Conservation (phyloP, 2,888 invertebrate genomes). For the Calliphora vomitoria region DNA sequence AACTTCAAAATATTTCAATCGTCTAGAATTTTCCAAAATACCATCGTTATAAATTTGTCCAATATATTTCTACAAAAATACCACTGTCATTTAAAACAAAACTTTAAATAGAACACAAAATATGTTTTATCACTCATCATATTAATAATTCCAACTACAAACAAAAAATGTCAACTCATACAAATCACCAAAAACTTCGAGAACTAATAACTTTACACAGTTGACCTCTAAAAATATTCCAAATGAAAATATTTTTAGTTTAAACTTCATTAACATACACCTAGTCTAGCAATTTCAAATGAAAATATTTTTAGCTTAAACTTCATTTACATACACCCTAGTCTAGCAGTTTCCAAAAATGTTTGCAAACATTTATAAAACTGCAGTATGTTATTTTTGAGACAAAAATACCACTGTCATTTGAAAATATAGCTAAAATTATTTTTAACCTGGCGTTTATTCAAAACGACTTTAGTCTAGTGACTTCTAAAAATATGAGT, state of each 20-base stretch:
- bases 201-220: neutral
- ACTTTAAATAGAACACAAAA: no score
- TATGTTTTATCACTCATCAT: no score
- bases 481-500: neutral
- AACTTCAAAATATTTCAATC: no score
- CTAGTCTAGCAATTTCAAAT: slow-evolving; percentile 25
- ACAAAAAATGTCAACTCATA: neutral
- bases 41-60: no score
- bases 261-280: no score
- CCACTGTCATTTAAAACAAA: no score
- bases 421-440: slow-evolving; percentile 33
- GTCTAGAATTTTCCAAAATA: no score
- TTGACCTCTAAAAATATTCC: no score
- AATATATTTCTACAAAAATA: no score
- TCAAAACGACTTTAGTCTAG: slow-evolving; percentile 18
- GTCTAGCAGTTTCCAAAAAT: slow-evolving; percentile 19
- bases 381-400: slow-evolving; percentile 16
- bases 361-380: slow-evolving; percentile 22
- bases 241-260: slow-evolving; percentile 10
- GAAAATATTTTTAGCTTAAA: slow-evolving; percentile 2
- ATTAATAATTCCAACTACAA: no score
- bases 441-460: slow-evolving; percentile 33
- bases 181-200: neutral
- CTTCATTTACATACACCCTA: neutral
- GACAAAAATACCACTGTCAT: slow-evolving; percentile 18